A percentile compares a stretch with the other conserved stretches of the same genome.
phyloP scores from a whole-genome alignment of 2,113 vertebrate species.

The Platanista minor region DNA sequence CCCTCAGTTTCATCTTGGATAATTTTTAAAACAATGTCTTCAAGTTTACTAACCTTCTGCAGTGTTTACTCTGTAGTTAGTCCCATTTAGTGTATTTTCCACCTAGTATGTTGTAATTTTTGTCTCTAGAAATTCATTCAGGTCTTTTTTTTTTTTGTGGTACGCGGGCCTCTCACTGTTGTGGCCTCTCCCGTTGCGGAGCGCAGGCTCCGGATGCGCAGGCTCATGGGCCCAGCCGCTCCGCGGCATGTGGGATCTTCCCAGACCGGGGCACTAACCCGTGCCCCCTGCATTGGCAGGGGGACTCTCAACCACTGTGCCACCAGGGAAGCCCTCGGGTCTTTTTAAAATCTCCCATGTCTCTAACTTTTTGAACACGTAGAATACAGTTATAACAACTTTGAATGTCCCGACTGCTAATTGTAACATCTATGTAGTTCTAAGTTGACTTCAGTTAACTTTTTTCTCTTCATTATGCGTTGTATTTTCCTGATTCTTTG shows the following conservation, averaged over 20 bases:
- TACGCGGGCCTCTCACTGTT: too few relatives aligned
- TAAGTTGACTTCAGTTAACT: neutral
- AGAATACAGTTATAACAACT: neutral
- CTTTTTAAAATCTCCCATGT: neutral
- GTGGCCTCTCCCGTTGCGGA: too few relatives aligned
- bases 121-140: neutral
- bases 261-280: too few relatives aligned
- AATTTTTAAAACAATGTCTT: neutral
- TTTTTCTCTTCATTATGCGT: neutral
- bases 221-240: too few relatives aligned
- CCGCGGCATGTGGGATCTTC: too few relatives aligned
- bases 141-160: too few relatives aligned
- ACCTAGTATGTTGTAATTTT: neutral
- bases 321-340: too few relatives aligned
- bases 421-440: neutral
- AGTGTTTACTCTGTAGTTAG: neutral
- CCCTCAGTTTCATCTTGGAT: neutral
- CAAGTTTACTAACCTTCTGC: neutral
- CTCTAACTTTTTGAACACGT: neutral
- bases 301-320: too few relatives aligned
- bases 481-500: slow-evolving; percentile 29
- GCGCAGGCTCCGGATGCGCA: too few relatives aligned
- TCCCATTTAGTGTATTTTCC: neutral
- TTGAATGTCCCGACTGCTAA: neutral
- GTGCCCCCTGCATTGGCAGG: too few relatives aligned